Base-by-base conservation (phyloP, 2,888 invertebrate species). In the Coremacera marginata region DNA sequence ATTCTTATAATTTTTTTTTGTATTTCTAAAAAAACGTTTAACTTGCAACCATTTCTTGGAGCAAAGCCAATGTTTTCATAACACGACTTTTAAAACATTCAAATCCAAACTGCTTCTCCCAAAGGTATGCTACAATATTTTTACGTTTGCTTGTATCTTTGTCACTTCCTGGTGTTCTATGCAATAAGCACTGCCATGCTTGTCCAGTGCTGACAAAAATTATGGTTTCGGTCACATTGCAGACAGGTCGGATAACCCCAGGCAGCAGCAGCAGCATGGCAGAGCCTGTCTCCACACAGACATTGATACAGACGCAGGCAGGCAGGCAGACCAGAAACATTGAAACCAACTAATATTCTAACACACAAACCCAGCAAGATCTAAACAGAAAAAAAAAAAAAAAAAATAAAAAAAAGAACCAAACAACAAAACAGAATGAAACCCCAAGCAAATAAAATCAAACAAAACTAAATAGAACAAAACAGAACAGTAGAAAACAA, bases 201-300 rank as follows among this genome's bases (percentile, higher is more conserved):
- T 44, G 51, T 70, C 55, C 70, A n/a, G 37, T 27, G 34, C 70
- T 55, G 62, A 75, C 60, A 34, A 65, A 78, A 77, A 70, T 80
- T 78, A 78, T 78, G 74, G 77, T 75, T 74, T 80, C 65, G 76
- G 77, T 78, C 74, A 76, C 77, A 80, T 70, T 77, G 80, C 75
- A 80, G 80, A 80, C 80, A 80, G 77, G 78, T 80, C 72, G 78
- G 78, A 76, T 80, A 78, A 80, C 78, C 80, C 68, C 67, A 77
- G 77, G 78, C 78, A 70, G 49, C 11, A 22, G n/a, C n/a, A 25
- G 27, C 34, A 27, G 22, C 49, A 31, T 51, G 60, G 34, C 34
- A 62, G 55, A 25, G 55, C 31, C 60, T 44, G 71, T 57, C 68
- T 51, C 31, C 14, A 19, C 5, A 19, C 34, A 52, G 34, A 19